Conservation (phyloP, 2,113 vertebrate genomes). For the Lophius piscatorius region DNA sequence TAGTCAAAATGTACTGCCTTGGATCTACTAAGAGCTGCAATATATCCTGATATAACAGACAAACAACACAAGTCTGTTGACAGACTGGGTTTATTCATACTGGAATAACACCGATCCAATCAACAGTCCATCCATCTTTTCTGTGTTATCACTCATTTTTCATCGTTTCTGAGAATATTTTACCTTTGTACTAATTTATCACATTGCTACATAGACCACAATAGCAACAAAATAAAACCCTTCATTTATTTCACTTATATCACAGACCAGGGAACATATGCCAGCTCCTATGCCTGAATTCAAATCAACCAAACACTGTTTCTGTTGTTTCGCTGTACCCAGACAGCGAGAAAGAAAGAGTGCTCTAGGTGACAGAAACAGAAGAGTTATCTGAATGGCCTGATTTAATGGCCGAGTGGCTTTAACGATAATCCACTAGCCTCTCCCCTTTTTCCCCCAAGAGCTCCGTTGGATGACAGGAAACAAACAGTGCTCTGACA, state of each 20-base stretch:
- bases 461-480: slow-evolving; percentile 71
- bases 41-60: slow-evolving; percentile 24
- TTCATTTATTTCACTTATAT: slow-evolving; percentile 1
- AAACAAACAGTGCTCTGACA: slow-evolving; percentile 83
- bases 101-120: not conserved
- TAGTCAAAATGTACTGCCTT: slow-evolving; percentile 29
- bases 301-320: too few relatives aligned
- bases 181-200: slow-evolving; percentile 10
- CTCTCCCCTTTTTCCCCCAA: slow-evolving; percentile 30
- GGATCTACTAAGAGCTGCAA: slow-evolving; percentile 11
- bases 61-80: slow-evolving; percentile 19
- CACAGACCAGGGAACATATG: not conserved
- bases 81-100: not conserved
- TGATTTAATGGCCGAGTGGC: slow-evolving; percentile 62
- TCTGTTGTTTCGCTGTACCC: not conserved
- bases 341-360: slow-evolving; percentile 4
- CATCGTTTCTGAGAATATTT: not conserved
- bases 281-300: not conserved
- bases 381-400: slow-evolving; percentile 57
- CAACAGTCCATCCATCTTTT: not conserved
- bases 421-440: slow-evolving; percentile 68
- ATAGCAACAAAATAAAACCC: not conserved
- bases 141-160: not conserved
- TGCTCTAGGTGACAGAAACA: slow-evolving; percentile 33
- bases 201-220: not conserved